Base-by-base conservation (phyloP, 2,888 invertebrate species). In the Acrocyrtus sp. region DNA sequence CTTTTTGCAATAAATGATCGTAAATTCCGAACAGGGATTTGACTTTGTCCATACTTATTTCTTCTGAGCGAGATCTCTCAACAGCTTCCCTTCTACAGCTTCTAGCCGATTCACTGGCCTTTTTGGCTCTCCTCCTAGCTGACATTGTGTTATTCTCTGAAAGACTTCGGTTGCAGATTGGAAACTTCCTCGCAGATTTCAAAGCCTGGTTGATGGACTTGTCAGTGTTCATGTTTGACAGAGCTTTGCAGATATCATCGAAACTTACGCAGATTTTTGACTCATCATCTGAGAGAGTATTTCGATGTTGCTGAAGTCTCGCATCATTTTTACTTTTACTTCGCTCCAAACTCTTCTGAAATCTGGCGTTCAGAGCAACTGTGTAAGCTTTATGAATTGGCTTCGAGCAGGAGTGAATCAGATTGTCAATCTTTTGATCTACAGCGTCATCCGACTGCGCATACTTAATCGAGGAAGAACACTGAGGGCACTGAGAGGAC, bases 11-110 rank as follows among this genome's bases (percentile, higher is more conserved):
- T 22, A 73, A 54, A 12, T 61, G 50, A 6, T 67, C 61, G 27
- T 73, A 73, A 43, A 73, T 67, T 2, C 67, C 67, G 50, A 67
- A 67, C 8, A 74, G 48, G 2, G 26, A 17, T 29, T 58, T 54
- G 2, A 68, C 68, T 39, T 68, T 74, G 43, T 57, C 22, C 1
- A 47, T 19, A 21, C 63, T 63, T 12, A 68, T 53, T 22, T 50
- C 58, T 1, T 27, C 48, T 27, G 15, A n/a, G n/a, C n/a, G n/a
- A n/a, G n/a, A n/a, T n/a, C n/a, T n/a, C n/a, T n/a, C n/a, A n/a
- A n/a, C n/a, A n/a, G n/a, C n/a, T n/a, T n/a, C n/a, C n/a, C n/a
- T n/a, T n/a, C n/a, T n/a, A n/a, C n/a, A n/a, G n/a, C n/a, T n/a
- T n/a, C n/a, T n/a, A n/a, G n/a, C n/a, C n/a, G n/a, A n/a, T n/a